Percentiles rank a stretch among this genome's conserved stretches.
These are phyloP conservation scores for Agriopis marginaria DNA, from an alignment of 2,888 invertebrate genomes.

Conservation along the genomic window DNA sequence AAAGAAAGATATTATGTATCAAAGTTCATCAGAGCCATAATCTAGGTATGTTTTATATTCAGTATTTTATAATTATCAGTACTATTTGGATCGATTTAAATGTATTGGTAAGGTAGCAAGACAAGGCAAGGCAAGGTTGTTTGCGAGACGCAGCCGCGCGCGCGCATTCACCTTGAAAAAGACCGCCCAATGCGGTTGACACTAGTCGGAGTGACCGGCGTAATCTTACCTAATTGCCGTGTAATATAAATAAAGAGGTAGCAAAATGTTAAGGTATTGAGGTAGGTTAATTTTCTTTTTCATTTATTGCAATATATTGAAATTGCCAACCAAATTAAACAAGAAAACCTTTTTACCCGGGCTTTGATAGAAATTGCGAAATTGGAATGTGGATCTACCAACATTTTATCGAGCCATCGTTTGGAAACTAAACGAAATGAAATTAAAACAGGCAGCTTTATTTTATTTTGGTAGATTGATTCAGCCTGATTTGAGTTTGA, in stretches of 20 bases:
- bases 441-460: not conserved
- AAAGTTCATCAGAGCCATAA: not conserved
- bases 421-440: not conserved
- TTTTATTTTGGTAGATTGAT: not conserved
- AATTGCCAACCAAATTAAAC: not conserved
- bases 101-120: not conserved
- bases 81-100: too few relatives aligned
- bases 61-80: too few relatives aligned
- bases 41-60: not conserved
- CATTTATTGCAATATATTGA: not conserved
- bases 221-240: too few relatives aligned
- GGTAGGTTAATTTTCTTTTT: not conserved
- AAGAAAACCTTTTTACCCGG: not conserved
- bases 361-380: not conserved
- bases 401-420: not conserved
- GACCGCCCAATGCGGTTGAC: too few relatives aligned
- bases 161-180: too few relatives aligned
- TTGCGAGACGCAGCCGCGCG: too few relatives aligned
- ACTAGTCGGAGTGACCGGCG: too few relatives aligned
- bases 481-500: not conserved
- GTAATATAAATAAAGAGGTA: too few relatives aligned
- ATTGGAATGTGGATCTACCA: not conserved
- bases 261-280: not conserved
- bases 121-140: too few relatives aligned
- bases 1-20: not conserved